Evolutionary conservation across 1,140 invertebrate species (phyloP), one percentile per base, ranked within the genome.

Genomic region (Brachionus rotundiformis): DNA sequence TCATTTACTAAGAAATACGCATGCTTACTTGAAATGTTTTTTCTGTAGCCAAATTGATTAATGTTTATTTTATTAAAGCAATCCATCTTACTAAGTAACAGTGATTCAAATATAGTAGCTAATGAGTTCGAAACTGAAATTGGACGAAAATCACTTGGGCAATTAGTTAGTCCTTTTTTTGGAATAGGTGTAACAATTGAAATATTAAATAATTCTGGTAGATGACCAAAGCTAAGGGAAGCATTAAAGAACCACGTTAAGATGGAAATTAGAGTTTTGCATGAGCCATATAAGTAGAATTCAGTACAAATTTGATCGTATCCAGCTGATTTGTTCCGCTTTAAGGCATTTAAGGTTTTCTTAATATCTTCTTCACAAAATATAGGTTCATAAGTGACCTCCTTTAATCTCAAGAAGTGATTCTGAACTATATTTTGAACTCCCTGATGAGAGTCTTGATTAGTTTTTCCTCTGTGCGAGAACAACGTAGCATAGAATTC

Each of bases 401-500:
- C 59, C 5, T 27, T 31, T 13, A 63, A 13, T 27, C 29, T 63
- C 13, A 27, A 6, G 13, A 63, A 27, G 13, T 63, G 59, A 8
- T 63, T 27, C 5, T 63, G 23, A 1, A 63, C 59, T 13, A 27
- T 27, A 8, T 13, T 27, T 3, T 13, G 23, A 27, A 63, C 13
- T 13, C 11, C 23, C 27, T 63, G 7, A 29, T 63, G 59, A 63
- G 11, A 27, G 11, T 13, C 19, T 1, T 5, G 19, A 33, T 68
- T 31, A 31, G 27, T 33, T 68, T 68, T 68, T 13, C 63, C 54
- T 10, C 33, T 68, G n/a, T 68, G 63, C 4, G 63, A 68, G 33
- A 68, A 68, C 0, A 68, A n/a, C 4, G 31, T 29, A 33, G 4
- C 63, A 16, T 68, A 68, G 13, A 68, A 68, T n/a, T 33, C 33